Base-by-base conservation (phyloP, 2,797 vertebrate genomes). In the Halcyon smyrnensis region DNA sequence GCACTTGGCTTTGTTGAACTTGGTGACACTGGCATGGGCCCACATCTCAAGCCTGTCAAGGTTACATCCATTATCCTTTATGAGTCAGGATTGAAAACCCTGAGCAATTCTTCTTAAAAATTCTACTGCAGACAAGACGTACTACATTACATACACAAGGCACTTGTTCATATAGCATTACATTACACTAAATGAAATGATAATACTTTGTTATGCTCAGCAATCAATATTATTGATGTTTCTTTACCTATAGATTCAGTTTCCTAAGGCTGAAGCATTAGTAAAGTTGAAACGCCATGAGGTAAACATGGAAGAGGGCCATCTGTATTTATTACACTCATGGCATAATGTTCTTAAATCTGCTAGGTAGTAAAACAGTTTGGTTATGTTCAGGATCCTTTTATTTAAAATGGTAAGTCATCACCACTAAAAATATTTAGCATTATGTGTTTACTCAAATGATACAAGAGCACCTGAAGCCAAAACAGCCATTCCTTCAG, bases 121-220 rank as follows among this genome's bases (percentile, higher is more conserved):
- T 53, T 77, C 50, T 76, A 25, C 36, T 84, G 34, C 30, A 69
- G 67, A 63, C 15, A 65, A 63, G 51, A 77, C 32, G 27, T 10
- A 15, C 32, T 0, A 1, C 9, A 69, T 48, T 25, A 46, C 0
- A 4, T 2, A 46, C 2, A 43, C 25, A 84, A 60, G n/a, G 30
- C 39, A 75, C 27, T 80, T 30, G 12, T 32, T 11, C 15, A 53
- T 12, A n/a, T 59, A 80, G 70, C 50, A 76, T 2, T 1, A 2
- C 5, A 34, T 36, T 28, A 57, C 6, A 28, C 8, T 75, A 64
- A 81, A 0, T 41, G 60, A 93, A 80, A 60, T 15, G 8, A 1
- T 25, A 81, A 69, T 3, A n/a, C 50, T 81, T 83, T 27, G 11
- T 62, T 46, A 84, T 17, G 39, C 20, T 79, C 43, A 67, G 62